These are phyloP conservation scores for Scytalopus superciliaris DNA, from an alignment of 2,113 vertebrate species.

Conservation along the genomic window DNA sequence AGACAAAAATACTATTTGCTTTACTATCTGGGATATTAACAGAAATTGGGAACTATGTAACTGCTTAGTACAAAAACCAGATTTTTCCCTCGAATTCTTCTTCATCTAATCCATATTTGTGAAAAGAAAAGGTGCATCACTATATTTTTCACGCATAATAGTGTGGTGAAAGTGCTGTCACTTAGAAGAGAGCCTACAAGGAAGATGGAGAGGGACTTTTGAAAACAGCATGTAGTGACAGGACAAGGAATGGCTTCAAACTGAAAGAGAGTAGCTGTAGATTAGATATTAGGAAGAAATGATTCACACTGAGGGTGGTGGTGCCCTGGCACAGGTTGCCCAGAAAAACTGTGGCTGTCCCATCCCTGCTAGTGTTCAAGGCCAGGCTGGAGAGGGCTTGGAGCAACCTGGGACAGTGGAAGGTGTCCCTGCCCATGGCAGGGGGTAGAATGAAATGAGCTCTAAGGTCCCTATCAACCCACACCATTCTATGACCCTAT, in stretches of 20 bases:
- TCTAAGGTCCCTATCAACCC: background rate
- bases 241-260: background rate
- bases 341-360: background rate
- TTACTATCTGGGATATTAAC: background rate
- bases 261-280: background rate
- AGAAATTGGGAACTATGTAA: background rate
- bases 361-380: background rate
- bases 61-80: background rate
- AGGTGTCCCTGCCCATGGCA: background rate
- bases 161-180: background rate
- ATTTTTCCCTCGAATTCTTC: background rate
- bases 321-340: background rate
- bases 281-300: background rate
- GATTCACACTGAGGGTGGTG: too few relatives aligned
- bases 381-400: rapidly evolving
- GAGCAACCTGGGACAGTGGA: background rate
- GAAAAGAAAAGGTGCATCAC: background rate
- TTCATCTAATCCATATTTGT: background rate
- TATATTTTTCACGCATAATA: background rate
- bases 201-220: background rate
- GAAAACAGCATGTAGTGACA: rapidly evolving
- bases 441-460: too few relatives aligned
- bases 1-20: background rate
- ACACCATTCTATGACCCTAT: background rate
- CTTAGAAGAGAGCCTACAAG: background rate